phyloP scores from a whole-genome alignment of 2,888 invertebrate species.

The Cephonodes hylas region DNA sequence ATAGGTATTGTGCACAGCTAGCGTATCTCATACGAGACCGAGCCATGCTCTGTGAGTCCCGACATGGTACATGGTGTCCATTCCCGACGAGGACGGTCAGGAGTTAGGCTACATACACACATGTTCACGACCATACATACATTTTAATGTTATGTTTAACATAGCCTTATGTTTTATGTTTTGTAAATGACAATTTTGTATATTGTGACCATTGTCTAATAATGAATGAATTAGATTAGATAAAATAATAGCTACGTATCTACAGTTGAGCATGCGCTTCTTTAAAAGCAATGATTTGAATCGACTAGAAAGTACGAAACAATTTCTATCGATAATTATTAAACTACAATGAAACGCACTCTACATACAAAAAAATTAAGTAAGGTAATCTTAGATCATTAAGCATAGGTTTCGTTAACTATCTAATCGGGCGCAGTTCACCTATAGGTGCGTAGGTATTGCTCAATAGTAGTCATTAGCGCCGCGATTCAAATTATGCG shows the following conservation, averaged over 20 bases:
- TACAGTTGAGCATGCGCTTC: constrained; percentile 19
- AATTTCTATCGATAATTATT: not conserved
- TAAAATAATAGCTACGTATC: constrained; percentile 15
- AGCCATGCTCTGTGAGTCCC: not conserved
- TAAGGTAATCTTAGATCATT: not conserved
- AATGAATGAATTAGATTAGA: constrained; percentile 10
- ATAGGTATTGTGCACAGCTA: constrained; percentile 54
- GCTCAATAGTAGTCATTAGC: not conserved
- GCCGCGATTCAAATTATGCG: not conserved
- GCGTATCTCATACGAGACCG: constrained; percentile 33
- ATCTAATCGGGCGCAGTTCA: not conserved
- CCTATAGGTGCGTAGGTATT: not conserved
- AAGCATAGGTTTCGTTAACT: not conserved
- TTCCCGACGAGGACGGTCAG: not conserved
- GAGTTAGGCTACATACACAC: not conserved
- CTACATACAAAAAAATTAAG: not conserved
- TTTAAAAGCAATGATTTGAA: not conserved
- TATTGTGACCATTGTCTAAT: constrained; percentile 9
- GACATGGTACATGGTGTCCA: not conserved
- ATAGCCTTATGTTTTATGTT: constrained; percentile 28
- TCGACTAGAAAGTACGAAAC: not conserved
- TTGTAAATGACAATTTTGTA: constrained; percentile 17
- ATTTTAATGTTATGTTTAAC: constrained; percentile 29
- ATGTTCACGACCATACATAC: constrained; percentile 22
- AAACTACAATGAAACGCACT: not conserved